Evolutionary conservation across 2,113 vertebrate species (phyloP), one percentile per base, ranked within the genome.

Genomic region (Lagopus leucura): DNA sequence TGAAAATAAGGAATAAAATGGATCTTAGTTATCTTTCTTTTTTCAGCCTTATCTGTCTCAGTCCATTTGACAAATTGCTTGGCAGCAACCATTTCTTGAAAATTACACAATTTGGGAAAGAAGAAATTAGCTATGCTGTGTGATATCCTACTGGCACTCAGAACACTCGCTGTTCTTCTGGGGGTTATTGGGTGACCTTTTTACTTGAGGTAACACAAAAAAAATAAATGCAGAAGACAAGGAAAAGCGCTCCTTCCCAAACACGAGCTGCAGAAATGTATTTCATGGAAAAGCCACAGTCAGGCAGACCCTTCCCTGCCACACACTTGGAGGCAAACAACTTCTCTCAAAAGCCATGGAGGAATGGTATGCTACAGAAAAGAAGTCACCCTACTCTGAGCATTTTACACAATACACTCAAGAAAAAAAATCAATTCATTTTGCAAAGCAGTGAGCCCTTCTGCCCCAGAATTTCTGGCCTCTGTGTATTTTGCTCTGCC

Each of bases 11-110:
- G 18, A 85, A 85, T 43, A 61, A 7, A 45, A 14, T 28, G 30
- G n/a, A 66, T 70, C 63, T 96, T 67, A 83, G 50, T 82, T 52
- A 15, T 40, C 61, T 79, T 27, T 84, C 17, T n/a, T 54, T 74
- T 70, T 58, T 52, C 40, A 79, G 18, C 18, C 43, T 2, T 1
- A 92, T 50, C 72, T 89, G 28, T 84, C 64, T 92, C 48, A 64
- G 34, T 32, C 69, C 73, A 20, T 86, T 90, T 75, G 36, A 60
- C 5, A 10, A 90, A 88, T 17, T 4, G 5, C 55, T 94, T 85
- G 66, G 82, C 82, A 92, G 82, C 30, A 88, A 65, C 17, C n/a
- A 47, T 92, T 65, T 25, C 61, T 93, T 24, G 57, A 91, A 95
- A 85, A 90, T 88, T 25, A 86, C 72, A 40, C 32, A 21, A 90